A percentile compares a stretch with the other conserved stretches of the same genome.
These are phyloP conservation scores for Natator depressus DNA, from an alignment of 2,113 vertebrate species.

Conservation along the genomic window DNA sequence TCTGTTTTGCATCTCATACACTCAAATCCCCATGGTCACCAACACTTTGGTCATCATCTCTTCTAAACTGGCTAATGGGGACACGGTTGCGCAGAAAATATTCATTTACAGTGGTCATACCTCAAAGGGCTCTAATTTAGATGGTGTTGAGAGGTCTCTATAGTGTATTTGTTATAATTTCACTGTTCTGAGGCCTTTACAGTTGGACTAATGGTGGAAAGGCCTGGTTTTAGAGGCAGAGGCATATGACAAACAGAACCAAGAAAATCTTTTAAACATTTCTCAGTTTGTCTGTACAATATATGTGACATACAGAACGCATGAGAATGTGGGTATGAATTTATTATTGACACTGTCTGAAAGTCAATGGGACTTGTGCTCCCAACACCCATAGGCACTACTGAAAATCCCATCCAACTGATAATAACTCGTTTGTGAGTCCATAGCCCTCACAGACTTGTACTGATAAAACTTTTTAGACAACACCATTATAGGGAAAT, in stretches of 20 bases:
- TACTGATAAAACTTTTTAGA: not conserved
- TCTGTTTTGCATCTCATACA: not conserved
- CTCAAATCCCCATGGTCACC: not conserved
- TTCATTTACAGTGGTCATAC: not conserved
- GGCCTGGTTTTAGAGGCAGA: not conserved
- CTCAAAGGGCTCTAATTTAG: not conserved
- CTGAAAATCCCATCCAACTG: not conserved
- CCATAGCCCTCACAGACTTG: not conserved
- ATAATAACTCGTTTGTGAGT: not conserved
- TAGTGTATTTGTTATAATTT: not conserved
- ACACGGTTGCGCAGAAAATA: not conserved
- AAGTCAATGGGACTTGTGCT: not conserved
- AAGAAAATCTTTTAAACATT: not conserved
- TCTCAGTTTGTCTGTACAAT: not conserved
- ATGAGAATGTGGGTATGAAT: not conserved
- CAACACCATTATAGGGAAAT: not conserved
- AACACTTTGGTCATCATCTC: rapidly evolving
- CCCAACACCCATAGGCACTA: not conserved
- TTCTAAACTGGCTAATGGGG: rapidly evolving
- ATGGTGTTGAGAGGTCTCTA: not conserved
- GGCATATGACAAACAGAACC: not conserved
- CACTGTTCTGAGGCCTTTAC: not conserved
- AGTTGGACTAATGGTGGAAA: not conserved
- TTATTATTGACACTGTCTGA: not conserved
- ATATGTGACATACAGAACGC: not conserved